A percentile compares a stretch with the other conserved stretches of the same genome.
Evolutionary conservation across 2,797 vertebrate species (phyloP).

Genomic region (Danio albolineatus): DNA sequence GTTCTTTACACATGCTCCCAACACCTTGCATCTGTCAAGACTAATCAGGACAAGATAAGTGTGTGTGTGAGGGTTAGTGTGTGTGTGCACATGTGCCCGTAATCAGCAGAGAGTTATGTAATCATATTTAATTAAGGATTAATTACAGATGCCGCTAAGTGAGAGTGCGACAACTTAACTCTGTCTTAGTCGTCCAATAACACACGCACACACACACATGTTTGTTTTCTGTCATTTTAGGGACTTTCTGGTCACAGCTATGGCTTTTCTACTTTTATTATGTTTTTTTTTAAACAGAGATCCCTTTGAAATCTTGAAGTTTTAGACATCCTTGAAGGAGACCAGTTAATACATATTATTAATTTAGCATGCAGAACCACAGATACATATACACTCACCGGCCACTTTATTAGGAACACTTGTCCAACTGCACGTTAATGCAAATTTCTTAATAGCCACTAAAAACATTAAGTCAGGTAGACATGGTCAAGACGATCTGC

Average conservation of each 20-base stretch:
- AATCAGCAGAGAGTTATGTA: constrained; percentile 62
- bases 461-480: no score
- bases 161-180: constrained; percentile 48
- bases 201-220: neutral
- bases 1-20: constrained; percentile 56
- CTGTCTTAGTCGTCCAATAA: constrained; percentile 43
- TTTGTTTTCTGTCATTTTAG: constrained; percentile 2
- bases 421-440: no score
- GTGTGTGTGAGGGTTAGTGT: constrained; percentile 19
- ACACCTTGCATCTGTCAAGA: constrained; percentile 57
- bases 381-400: neutral
- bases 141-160: constrained; percentile 59
- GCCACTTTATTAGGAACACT: no score
- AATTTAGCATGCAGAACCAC: neutral
- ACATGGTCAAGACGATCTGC: no score
- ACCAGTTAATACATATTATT: neutral
- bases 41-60: constrained; percentile 60
- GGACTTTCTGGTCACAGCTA: neutral
- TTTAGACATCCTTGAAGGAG: no score
- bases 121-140: constrained; percentile 64
- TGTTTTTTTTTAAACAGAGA: no score
- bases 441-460: no score
- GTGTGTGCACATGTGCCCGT: constrained; percentile 39
- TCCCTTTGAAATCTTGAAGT: neutral
- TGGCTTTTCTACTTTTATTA: neutral